Base-by-base conservation (phyloP, 2,797 vertebrate species). In the Danio tinwini region DNA sequence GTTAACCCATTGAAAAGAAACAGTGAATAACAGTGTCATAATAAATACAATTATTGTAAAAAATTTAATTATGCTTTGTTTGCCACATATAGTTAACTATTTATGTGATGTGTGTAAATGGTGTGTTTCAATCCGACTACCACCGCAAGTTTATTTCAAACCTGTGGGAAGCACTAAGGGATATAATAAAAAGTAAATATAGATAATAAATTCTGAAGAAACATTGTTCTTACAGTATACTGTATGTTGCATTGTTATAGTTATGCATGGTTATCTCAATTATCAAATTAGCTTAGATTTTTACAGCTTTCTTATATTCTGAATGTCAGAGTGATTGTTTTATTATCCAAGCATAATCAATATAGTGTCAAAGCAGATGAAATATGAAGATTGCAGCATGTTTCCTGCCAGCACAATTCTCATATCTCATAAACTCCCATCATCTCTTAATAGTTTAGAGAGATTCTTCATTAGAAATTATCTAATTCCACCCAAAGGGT, bases 401-500 rank as follows among this genome's bases (percentile, higher is more conserved):
- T 76, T 58, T 67, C 37, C 47, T 17, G 61, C 53, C 59, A 62
- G 10, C 29, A 45, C 45, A 39, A 75, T 78, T 45, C 49, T 67
- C 65, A 78, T 81, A 83, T 45, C 49, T 61, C 71, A 81, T 79
- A 83, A 85, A 81, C 80, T 63, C 44, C 50, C 45, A 78, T 64
- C 78, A 45, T 81, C 42, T 82, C 69, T 85, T 81, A 84, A 69
- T 81, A 37, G 65, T 81, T 79, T 81, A 49, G 63, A 19, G 69
- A 73, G 55, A 72, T 84, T 81, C 71, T 64, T 83, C 67, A 73
- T 81, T 84, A 76, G 74, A 75, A 61, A 40, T 63, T 29, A 76
- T 52, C 61, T 40, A 68, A 81, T 76, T 62, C 65, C 14, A 16
- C 47, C 69, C 74, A 72, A 52, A 74, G 52, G 9, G 21, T 19